Percentiles rank a stretch among this genome's conserved stretches.
Evolutionary conservation across 2,888 invertebrate genomes (phyloP).

Genomic region (Melolontha melolontha): DNA sequence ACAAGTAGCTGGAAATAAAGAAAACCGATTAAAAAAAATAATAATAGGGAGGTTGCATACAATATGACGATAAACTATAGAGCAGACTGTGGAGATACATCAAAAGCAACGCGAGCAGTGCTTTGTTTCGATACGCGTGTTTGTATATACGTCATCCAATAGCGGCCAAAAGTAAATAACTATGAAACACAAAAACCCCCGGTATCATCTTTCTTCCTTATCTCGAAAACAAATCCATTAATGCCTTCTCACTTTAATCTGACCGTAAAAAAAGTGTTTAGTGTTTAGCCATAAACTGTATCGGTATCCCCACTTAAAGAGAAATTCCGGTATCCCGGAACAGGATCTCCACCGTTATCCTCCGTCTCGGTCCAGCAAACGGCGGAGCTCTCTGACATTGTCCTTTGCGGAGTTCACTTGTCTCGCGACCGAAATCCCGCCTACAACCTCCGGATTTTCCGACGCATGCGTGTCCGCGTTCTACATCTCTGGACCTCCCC

Average conservation of each 20-base stretch:
- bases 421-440: constrained; percentile 46
- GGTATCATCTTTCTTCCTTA: constrained; percentile 54
- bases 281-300: constrained; percentile 65
- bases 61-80: no score
- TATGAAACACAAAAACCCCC: constrained; percentile 18
- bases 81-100: no score
- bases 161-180: constrained; percentile 57
- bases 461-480: constrained; percentile 48
- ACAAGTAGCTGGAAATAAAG: constrained; percentile 13
- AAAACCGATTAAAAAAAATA: constrained; percentile 14
- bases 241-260: constrained; percentile 62
- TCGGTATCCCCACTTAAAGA: constrained; percentile 61
- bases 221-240: constrained; percentile 61
- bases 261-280: constrained; percentile 64
- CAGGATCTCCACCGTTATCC: constrained; percentile 46
- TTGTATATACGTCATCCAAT: constrained; percentile 50
- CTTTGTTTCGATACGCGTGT: background rate
- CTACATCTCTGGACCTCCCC: constrained; percentile 57
- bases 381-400: background rate
- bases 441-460: constrained; percentile 47
- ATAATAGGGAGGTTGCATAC: no score
- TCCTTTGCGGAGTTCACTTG: constrained; percentile 24
- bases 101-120: no score
- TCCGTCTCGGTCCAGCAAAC: constrained; percentile 28
- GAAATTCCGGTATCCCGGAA: constrained; percentile 41